phyloP scores from a whole-genome alignment of 2,888 invertebrate genomes.

The Arctia plantaginis region DNA sequence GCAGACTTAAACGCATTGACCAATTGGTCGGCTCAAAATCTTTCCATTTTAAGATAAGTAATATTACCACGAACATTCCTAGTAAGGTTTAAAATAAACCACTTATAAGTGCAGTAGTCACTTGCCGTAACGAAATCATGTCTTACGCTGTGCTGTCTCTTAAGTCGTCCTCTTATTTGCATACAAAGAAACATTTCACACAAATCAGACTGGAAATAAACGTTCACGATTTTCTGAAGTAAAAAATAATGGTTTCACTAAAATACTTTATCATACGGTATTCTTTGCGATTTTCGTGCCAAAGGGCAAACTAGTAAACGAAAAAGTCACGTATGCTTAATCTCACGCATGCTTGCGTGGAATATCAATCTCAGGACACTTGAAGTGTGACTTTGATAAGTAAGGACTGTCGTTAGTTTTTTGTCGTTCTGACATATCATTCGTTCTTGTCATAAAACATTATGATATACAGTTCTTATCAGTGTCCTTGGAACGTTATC shows the following conservation, averaged over 20 bases:
- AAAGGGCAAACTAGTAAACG: constrained; percentile 35
- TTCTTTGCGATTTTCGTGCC: constrained; percentile 20
- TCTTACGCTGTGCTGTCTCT: background rate
- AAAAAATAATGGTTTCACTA: constrained; percentile 15
- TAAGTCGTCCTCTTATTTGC: background rate
- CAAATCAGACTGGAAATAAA: constrained; percentile 6
- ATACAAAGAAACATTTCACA: constrained; percentile 3
- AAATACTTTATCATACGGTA: constrained; percentile 12
- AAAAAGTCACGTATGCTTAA: constrained; percentile 52
- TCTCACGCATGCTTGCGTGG: constrained; percentile 52
- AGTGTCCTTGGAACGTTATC: background rate
- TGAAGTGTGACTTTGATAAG: constrained; percentile 48
- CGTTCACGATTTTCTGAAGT: constrained; percentile 11
- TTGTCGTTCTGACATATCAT: constrained; percentile 18
- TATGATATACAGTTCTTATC: constrained; percentile 15
- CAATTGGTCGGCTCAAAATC: too few relatives aligned
- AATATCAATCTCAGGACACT: constrained; percentile 51
- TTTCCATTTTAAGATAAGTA: too few relatives aligned
- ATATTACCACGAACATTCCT: too few relatives aligned
- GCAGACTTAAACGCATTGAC: too few relatives aligned
- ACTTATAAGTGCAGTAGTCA: background rate
- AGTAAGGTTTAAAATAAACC: too few relatives aligned
- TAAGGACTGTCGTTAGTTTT: constrained; percentile 36
- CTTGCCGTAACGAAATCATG: background rate
- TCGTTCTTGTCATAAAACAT: constrained; percentile 15